These are phyloP conservation scores for Syrmaticus mikado DNA, from an alignment of 2,113 vertebrate genomes.

Conservation along the genomic window DNA sequence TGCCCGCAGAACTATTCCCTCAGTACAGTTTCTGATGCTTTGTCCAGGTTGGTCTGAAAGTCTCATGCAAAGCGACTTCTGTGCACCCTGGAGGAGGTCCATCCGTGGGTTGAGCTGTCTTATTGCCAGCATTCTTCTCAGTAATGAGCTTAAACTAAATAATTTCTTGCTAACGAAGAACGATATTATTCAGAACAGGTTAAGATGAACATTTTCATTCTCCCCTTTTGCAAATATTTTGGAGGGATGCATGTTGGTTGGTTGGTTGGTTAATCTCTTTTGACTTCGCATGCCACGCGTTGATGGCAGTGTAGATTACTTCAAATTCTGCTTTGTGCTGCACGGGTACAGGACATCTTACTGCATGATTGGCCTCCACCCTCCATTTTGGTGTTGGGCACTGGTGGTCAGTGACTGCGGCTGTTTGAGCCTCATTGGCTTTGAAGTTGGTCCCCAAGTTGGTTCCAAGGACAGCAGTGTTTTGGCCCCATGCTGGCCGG, in stretches of 20 bases:
- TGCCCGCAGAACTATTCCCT: not conserved
- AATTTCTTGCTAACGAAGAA: not conserved
- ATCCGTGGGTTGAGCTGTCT: not conserved
- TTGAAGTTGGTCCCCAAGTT: not conserved
- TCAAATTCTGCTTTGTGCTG: not conserved
- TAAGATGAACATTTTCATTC: not conserved
- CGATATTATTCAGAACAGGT: not conserved
- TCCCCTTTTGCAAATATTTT: not conserved
- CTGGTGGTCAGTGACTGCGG: not conserved
- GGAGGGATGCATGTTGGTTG: not conserved
- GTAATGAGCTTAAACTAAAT: not conserved
- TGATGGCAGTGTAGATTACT: rapidly evolving
- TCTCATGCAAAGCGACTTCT: not conserved
- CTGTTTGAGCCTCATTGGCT: not conserved
- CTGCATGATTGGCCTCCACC: not conserved
- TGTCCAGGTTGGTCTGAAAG: not conserved
- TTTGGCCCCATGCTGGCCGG: not conserved
- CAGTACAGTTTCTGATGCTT: not conserved
- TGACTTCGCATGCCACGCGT: not conserved
- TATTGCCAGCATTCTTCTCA: not conserved
- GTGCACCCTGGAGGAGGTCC: not conserved
- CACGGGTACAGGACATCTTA: rapidly evolving
- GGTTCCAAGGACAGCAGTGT: not conserved
- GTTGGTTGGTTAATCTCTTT: not conserved
- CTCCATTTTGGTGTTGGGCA: not conserved